phyloP scores from a whole-genome alignment of 2,888 invertebrate genomes.

The Cryptus armator region DNA sequence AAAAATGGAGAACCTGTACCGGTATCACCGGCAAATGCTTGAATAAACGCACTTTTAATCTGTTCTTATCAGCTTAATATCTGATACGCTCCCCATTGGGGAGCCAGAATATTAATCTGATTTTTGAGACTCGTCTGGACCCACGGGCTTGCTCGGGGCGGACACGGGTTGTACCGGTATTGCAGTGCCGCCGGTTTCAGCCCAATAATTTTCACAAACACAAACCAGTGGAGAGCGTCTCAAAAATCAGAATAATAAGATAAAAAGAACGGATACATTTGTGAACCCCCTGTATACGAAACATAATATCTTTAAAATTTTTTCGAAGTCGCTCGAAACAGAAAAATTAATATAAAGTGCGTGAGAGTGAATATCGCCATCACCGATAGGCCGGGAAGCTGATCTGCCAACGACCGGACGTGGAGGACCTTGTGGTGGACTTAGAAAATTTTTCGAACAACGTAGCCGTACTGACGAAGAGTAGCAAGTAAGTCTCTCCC shows the following conservation, averaged over 20 bases:
- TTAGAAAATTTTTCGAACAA: not conserved
- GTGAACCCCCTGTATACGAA: too few species aligned
- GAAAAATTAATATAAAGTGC: too few species aligned
- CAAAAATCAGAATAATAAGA: too few species aligned
- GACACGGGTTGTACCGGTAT: conserved; percentile 26
- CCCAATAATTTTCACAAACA: too few species aligned
- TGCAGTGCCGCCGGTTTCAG: conserved; percentile 31
- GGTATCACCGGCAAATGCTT: not conserved
- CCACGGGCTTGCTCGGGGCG: not conserved
- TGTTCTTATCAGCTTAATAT: conserved; percentile 64
- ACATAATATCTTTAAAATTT: too few species aligned
- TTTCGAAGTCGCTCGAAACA: too few species aligned
- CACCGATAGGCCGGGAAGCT: not conserved
- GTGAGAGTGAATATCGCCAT: not conserved
- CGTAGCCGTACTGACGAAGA: not conserved
- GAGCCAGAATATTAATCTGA: conserved; percentile 60
- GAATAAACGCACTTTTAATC: conserved; percentile 18
- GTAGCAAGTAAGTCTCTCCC: not conserved
- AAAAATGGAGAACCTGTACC: not conserved
- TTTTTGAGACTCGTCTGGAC: not conserved
- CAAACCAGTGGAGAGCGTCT: too few species aligned
- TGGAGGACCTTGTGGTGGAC: not conserved
- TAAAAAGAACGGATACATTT: too few species aligned
- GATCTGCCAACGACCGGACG: not conserved
- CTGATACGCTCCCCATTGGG: conserved; percentile 55